Evolutionary conservation across 2,113 vertebrate species (phyloP), one percentile per base, ranked within the genome.

Genomic region (Hymenochirus boettgeri): DNA sequence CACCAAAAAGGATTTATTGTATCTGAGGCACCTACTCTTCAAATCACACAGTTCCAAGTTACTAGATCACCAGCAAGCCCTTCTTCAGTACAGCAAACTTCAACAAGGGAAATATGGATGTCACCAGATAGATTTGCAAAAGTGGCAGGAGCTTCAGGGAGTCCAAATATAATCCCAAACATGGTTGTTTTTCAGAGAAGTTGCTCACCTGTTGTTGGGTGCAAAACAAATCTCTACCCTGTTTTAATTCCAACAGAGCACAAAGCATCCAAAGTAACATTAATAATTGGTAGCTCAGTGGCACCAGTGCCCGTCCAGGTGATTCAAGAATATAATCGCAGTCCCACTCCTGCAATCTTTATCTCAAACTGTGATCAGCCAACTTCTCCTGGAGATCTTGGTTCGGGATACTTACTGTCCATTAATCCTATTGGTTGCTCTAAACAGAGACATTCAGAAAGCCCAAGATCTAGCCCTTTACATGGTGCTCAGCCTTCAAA

Each of bases 241-340:
- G 45, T 13, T 45, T 70, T 82, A 58, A 73, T 70, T 66, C 71
- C 79, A 56, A 58, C 65, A 55, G 74, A 77, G 5, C 80, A 82
- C 67, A 81, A 79, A 39, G 57, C 83, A 71, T 85, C 81, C 25
- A 82, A 79, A 74, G 74, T 85, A 55, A 81, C 83, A 19, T 17
- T 85, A 37, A 71, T 85, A 45, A 76, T 85, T 76, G 77, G 81
- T 22, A 73, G 74, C 2, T 74, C 81, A 72, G 82, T 79, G 77
- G 77, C 81, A 73, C 17, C 79, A 62, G 18, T 81, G 67, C 81
- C 83, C 71, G 64, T 83, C 35, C 77, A 80, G 7, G 78, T 81
- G 39, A 72, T 80, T 70, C 80, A 69, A 74, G 80, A 82, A 75
- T 76, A 78, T 65, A 71, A 59, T 37, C 79, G 74, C 66, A 81